Evolutionary conservation across 2,797 vertebrate species (phyloP), one percentile per base, ranked within the genome.

Genomic region (Vespertilio murinus): DNA sequence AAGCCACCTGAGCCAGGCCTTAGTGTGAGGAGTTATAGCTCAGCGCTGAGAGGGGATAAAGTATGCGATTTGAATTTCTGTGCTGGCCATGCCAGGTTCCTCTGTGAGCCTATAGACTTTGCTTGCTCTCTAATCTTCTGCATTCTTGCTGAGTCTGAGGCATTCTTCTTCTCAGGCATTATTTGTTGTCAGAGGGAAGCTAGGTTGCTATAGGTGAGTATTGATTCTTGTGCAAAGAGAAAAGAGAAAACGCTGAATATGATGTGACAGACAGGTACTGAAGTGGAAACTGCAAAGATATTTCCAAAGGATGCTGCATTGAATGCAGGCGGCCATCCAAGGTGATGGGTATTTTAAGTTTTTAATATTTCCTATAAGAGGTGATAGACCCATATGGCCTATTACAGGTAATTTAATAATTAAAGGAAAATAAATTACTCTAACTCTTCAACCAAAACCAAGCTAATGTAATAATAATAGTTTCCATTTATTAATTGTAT

Each of bases 191-290:
- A 56, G 45, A 92, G 70, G 59, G 38, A 92, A 9, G 73, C 20
- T 47, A 91, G 74, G 11, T 47, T 94, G 56, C 45, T 90, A 22
- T 54, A 90, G 33, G 23, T 90, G 33, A 67, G 38, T 90, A 95
- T 94, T 95, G 94, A 95, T 95, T n/a, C 52, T 20, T 45, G 7
- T 8, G 14, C 45, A 78, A 74, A 79, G 74, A 54, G 42, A 90
- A 71, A 38, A 89, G 83, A 94, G 45, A 95, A 95, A 94, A 83
- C 47, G 13, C 38, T 83, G 84, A 93, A 89, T 90, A 77, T 16
- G 23, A 75, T 71, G n/a, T 42, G 20, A 73, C 78, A 92, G 82
- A n/a, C n/a, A 49, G 59, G 80, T n/a, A 81, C 52, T 84, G 45
- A 38, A 61, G 56, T 75, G 20, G 64, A 91, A 93, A 95, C 47